Evolutionary conservation across 2,888 invertebrate genomes (phyloP).

Genomic region (Aethes cnicana): DNA sequence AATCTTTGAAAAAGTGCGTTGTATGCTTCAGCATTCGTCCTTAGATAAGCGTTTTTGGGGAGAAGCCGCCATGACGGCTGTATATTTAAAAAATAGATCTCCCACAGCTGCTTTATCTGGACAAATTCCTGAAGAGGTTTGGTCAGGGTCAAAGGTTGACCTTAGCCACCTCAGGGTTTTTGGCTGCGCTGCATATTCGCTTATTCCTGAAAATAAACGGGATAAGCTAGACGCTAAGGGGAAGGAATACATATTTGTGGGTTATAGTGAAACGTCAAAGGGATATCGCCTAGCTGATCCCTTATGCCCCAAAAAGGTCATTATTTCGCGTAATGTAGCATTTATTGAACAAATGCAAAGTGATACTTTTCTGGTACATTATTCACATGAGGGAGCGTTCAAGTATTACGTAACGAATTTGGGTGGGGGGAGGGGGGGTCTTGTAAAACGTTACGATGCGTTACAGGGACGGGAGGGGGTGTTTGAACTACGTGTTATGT

Average conservation of each 20-base stretch:
- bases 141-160: not conserved
- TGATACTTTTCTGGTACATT: no score
- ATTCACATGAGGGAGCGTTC: no score
- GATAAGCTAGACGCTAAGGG: not conserved
- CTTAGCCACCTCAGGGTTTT: not conserved
- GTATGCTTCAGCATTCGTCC: not conserved
- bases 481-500: no score
- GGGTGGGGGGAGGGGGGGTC: no score
- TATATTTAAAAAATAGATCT: not conserved
- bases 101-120: not conserved
- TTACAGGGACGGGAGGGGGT: no score
- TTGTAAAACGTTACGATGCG: no score
- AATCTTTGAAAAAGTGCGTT: not conserved
- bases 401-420: no score
- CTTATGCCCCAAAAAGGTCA: not conserved
- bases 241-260: conserved; percentile 13
- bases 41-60: not conserved
- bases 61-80: not conserved
- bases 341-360: no score
- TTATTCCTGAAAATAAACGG: not conserved
- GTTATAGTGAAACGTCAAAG: conserved; percentile 9
- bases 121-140: not conserved
- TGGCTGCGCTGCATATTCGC: not conserved
- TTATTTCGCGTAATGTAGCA: not conserved
- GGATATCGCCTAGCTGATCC: not conserved